phyloP scores from a whole-genome alignment of 2,888 invertebrate species.

The Amblyjoppa fuscipennis region DNA sequence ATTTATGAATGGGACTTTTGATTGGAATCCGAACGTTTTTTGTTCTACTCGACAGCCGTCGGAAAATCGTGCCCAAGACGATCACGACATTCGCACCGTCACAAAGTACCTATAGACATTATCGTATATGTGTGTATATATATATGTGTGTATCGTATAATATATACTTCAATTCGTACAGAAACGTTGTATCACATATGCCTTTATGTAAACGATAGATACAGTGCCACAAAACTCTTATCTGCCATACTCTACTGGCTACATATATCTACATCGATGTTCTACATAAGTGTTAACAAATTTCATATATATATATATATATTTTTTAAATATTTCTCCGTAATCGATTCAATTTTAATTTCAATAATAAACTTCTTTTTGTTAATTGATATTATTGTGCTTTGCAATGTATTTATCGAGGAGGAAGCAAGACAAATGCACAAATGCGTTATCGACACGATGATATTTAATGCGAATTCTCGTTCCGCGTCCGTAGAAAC shows the following conservation, averaged over 20 bases:
- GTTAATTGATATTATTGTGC: conserved; percentile 48
- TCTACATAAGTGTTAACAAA: conserved; percentile 57
- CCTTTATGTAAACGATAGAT: conserved; percentile 65
- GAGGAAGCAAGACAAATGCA: conserved; percentile 55
- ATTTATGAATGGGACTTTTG: conserved; percentile 48
- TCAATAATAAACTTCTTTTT: conserved; percentile 1
- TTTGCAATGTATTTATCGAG: conserved; percentile 35
- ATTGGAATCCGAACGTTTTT: conserved; percentile 57
- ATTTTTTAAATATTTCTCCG: not conserved
- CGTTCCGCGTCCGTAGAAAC: conserved; percentile 51
- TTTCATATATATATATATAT: conserved; percentile 21
- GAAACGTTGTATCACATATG: conserved; percentile 67
- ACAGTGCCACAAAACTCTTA: conserved; percentile 60
- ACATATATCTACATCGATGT: conserved; percentile 59
- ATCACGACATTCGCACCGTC: conserved; percentile 55
- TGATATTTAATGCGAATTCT: conserved; percentile 37
- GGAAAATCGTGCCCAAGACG: conserved; percentile 41
- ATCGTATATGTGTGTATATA: conserved; percentile 29
- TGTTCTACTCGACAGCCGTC: conserved; percentile 54
- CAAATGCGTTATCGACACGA: conserved; percentile 35
- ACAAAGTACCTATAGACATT: conserved; percentile 54
- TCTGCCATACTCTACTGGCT: conserved; percentile 51
- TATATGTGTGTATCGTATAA: conserved; percentile 20
- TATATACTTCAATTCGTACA: conserved; percentile 61
- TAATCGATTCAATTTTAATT: conserved; percentile 23